Base-by-base conservation (phyloP, 2,888 invertebrate genomes). In the Hyppa rectilinea region DNA sequence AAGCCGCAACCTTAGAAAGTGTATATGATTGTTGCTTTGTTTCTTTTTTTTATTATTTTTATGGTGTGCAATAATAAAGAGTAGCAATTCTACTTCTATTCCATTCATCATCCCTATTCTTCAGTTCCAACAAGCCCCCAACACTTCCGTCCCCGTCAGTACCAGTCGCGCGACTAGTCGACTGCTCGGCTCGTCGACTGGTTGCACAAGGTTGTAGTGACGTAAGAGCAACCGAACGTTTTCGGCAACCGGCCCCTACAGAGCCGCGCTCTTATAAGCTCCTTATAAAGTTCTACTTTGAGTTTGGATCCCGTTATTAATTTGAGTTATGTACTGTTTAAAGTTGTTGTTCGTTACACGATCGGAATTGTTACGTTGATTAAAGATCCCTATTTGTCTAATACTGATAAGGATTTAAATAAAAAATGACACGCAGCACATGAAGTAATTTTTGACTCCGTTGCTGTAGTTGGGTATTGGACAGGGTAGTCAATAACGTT, bases 201-300 rank as follows among this genome's bases (percentile, higher is more conserved):
- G 73, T 85, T 85, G 71, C 85, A 82, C 85, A 85, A 85, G 85
- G 84, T 78, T 81, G 75, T 20, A 26, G 34, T 85, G 81, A 85
- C 84, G 85, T 81, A 84, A 85, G 49, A 78, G 74, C 67, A 80
- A 81, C 71, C 73, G 61, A 72, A 56, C 58, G 72, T 80, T 82
- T 83, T 85, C 81, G 85, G 81, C 79, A 82, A 81, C 73, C 63
- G 64, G 66, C 70, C 69, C 59, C 45, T 52, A 34, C 36, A 55
- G 59, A 56, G 52, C 38, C 38, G 36, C 20, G 52, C 3, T 63
- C 49, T 60, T 59, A 45, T 45, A 47, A 61, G 43, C 75, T 81
- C 49, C 78, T 72, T 71, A 56, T 53, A 72, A 20, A 62, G 50
- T 34, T 60, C 58, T 50, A 0, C 43, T 55, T 45, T 34, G 61